Conservation (phyloP, 2,888 invertebrate species). For the Oligia fasciuncula region DNA sequence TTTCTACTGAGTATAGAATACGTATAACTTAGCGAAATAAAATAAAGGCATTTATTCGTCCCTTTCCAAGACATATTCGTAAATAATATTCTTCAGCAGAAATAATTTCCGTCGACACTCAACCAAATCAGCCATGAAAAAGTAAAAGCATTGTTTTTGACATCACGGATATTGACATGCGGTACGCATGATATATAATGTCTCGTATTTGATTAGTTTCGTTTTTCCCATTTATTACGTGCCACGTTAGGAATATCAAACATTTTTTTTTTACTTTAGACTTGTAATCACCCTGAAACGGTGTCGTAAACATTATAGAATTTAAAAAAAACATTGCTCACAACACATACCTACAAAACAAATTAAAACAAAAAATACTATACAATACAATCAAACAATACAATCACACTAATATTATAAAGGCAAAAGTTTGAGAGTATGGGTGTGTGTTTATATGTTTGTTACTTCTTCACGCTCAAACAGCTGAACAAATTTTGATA, state of each 20-base stretch:
- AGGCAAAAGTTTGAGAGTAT: too few species aligned
- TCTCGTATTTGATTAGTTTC: neutral
- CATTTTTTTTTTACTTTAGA: neutral
- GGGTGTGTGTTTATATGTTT: too few species aligned
- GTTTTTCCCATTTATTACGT: neutral
- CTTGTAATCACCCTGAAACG: neutral
- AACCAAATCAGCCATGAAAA: slow-evolving; percentile 1
- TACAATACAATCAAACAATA: too few species aligned
- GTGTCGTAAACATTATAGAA: too few species aligned
- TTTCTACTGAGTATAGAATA: too few species aligned
- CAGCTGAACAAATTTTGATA: too few species aligned
- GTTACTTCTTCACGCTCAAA: too few species aligned
- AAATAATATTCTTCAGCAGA: slow-evolving; percentile 2
- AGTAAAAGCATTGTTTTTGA: slow-evolving; percentile 31
- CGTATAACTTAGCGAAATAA: neutral
- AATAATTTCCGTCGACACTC: slow-evolving; percentile 35
- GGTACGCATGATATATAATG: slow-evolving; percentile 10
- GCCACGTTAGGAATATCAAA: neutral
- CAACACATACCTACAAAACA: too few species aligned
- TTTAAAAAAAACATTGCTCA: neutral
- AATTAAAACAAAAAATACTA: too few species aligned
- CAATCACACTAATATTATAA: too few species aligned
- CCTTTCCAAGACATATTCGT: neutral
- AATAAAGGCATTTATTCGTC: neutral
- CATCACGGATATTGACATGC: slow-evolving; percentile 48